phyloP scores from a whole-genome alignment of 2,888 invertebrate species.

The Theretra japonica region DNA sequence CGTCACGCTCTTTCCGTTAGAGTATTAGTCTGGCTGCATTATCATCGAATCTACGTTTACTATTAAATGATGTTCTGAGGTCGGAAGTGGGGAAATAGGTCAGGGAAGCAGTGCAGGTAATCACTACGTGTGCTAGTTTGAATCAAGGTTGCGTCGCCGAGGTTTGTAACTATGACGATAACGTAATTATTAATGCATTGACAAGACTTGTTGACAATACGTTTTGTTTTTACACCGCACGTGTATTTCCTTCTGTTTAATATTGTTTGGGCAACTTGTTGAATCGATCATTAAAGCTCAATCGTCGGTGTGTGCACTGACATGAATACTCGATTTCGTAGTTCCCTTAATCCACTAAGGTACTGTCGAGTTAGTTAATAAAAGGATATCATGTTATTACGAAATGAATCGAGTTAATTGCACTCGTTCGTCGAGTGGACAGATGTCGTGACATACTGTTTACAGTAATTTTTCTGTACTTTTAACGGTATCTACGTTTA shows the following conservation, averaged over 20 bases:
- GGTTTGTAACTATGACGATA: slow-evolving; percentile 50
- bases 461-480: slow-evolving; percentile 62
- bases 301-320: neutral
- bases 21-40: slow-evolving; percentile 28
- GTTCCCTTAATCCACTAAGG: neutral
- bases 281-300: neutral
- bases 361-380: slow-evolving; percentile 28
- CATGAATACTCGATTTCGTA: neutral
- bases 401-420: slow-evolving; percentile 62
- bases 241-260: slow-evolving; percentile 7
- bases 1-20: slow-evolving; percentile 19
- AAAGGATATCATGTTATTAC: slow-evolving; percentile 49
- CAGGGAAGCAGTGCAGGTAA: slow-evolving; percentile 63
- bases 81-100: slow-evolving; percentile 67
- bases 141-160: slow-evolving; percentile 57
- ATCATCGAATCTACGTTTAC: slow-evolving; percentile 35
- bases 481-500: slow-evolving; percentile 24
- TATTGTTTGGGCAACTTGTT: neutral
- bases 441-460: slow-evolving; percentile 68
- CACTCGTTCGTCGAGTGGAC: slow-evolving; percentile 56
- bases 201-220: slow-evolving; percentile 43
- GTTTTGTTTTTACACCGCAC: slow-evolving; percentile 23
- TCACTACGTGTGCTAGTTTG: slow-evolving; percentile 57
- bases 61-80: slow-evolving; percentile 43
- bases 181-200: slow-evolving; percentile 49